These are phyloP conservation scores for Bombus turneri DNA, from an alignment of 1,140 invertebrate genomes.

Conservation along the genomic window DNA sequence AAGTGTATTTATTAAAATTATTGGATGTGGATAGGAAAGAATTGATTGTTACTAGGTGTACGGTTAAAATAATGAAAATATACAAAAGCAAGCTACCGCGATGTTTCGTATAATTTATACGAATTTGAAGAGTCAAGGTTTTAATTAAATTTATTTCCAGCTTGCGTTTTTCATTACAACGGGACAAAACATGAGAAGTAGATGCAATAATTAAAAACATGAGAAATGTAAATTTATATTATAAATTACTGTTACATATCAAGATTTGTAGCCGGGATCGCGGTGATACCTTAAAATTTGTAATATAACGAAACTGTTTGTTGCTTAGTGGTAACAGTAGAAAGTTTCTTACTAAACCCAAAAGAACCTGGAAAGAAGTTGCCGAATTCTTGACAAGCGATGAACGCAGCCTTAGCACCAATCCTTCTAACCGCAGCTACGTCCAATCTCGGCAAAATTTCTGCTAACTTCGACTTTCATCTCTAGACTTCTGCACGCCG, in stretches of 20 bases:
- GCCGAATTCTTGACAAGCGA: slow-evolving; percentile 24
- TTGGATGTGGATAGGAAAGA: background rate
- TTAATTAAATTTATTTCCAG: background rate
- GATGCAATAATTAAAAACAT: background rate
- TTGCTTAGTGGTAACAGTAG: background rate
- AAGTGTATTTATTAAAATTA: background rate
- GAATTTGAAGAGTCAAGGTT: background rate
- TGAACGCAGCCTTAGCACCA: slow-evolving; percentile 21
- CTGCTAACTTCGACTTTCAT: slow-evolving; percentile 48
- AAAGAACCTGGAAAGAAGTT: slow-evolving; percentile 26
- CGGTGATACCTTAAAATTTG: background rate
- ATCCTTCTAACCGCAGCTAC: slow-evolving; percentile 12
- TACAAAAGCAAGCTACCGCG: background rate
- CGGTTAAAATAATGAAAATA: background rate
- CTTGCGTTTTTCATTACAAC: background rate
- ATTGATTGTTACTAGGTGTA: too few relatives aligned
- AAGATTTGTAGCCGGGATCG: too few relatives aligned
- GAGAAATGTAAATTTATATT: too few relatives aligned
- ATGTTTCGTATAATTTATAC: background rate
- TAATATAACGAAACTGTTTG: background rate
- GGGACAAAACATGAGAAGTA: background rate
- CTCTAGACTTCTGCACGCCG: slow-evolving; percentile 36
- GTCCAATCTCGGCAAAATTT: slow-evolving; percentile 56
- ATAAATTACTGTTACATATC: too few relatives aligned
- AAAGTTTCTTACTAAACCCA: slow-evolving; percentile 23